Conservation (phyloP, 1,140 invertebrate species). For the Elymnias hypermnestra region DNA sequence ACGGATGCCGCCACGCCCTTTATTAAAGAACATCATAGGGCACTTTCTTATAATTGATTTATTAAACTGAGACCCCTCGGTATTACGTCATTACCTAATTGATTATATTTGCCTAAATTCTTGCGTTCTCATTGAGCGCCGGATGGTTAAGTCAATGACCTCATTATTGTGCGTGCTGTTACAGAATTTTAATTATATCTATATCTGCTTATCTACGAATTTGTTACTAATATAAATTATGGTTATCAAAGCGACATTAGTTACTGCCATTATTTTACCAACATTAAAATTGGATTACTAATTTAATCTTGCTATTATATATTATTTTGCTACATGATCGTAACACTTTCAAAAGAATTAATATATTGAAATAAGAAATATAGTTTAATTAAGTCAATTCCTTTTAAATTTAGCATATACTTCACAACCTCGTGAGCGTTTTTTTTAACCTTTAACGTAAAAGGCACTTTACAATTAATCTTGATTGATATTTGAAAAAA, state of each 20-base stretch:
- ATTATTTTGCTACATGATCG: too few relatives aligned
- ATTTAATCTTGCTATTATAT: too few relatives aligned
- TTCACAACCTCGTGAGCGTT: too few relatives aligned
- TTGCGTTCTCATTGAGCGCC: slow-evolving; percentile 36
- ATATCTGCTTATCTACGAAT: slow-evolving; percentile 35
- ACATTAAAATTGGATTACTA: background rate
- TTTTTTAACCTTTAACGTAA: too few relatives aligned
- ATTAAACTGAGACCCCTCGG: slow-evolving; percentile 21
- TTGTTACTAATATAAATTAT: slow-evolving; percentile 18
- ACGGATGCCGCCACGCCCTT: background rate
- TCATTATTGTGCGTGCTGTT: slow-evolving; percentile 37
- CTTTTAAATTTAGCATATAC: too few relatives aligned
- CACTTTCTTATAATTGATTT: slow-evolving; percentile 24
- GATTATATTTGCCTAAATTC: slow-evolving; percentile 38
- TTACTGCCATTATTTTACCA: background rate
- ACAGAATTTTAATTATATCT: slow-evolving; percentile 47
- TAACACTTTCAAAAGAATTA: too few relatives aligned
- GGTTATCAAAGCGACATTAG: slow-evolving; percentile 3
- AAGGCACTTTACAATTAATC: too few relatives aligned
- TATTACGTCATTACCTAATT: slow-evolving; percentile 26
- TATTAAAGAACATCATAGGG: slow-evolving; percentile 2
- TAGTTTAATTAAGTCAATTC: too few relatives aligned
- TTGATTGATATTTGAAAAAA: too few relatives aligned
- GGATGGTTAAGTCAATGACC: slow-evolving; percentile 37
- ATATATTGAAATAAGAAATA: too few relatives aligned